Evolutionary conservation across 2,797 vertebrate genomes (phyloP).

Genomic region (Danio kyathit): DNA sequence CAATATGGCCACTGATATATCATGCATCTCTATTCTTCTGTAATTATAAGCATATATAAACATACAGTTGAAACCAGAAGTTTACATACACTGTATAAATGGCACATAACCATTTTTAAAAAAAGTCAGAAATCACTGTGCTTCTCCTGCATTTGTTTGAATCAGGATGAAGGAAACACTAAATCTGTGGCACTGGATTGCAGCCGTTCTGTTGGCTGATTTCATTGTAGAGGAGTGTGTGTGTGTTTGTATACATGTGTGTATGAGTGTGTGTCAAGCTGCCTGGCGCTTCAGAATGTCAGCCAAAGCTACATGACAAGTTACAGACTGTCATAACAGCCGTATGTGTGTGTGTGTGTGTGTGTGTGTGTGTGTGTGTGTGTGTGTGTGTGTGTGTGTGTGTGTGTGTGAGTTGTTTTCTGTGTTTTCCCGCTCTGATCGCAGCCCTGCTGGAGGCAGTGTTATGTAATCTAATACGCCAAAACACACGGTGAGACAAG

Average conservation of each 20-base stretch:
- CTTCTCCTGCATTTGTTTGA: not conserved
- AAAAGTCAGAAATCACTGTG: not conserved
- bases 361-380: slow-evolving; percentile 8
- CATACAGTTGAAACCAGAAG: too few species aligned
- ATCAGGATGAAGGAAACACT: not conserved
- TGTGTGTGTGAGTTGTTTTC: not conserved
- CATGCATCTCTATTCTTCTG: too few species aligned
- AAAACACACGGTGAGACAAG: slow-evolving; percentile 46
- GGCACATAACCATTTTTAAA: too few species aligned
- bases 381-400: slow-evolving; percentile 9
- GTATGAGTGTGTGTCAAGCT: slow-evolving; percentile 16
- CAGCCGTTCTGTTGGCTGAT: not conserved
- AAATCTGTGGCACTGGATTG: not conserved
- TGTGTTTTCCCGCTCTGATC: slow-evolving; percentile 42
- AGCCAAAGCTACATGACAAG: slow-evolving; percentile 28
- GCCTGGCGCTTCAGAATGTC: slow-evolving; percentile 10
- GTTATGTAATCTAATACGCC: slow-evolving; percentile 56
- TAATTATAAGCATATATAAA: too few species aligned
- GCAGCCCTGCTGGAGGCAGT: slow-evolving; percentile 46
- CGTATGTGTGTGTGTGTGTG: slow-evolving; percentile 5
- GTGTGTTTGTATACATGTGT: not conserved
- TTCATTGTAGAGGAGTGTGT: not conserved
- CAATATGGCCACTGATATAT: too few species aligned
- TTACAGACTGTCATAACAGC: not conserved
- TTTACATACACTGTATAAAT: too few species aligned